Base-by-base conservation (phyloP, 2,113 vertebrate genomes). In the Pseudorasbora parva region DNA sequence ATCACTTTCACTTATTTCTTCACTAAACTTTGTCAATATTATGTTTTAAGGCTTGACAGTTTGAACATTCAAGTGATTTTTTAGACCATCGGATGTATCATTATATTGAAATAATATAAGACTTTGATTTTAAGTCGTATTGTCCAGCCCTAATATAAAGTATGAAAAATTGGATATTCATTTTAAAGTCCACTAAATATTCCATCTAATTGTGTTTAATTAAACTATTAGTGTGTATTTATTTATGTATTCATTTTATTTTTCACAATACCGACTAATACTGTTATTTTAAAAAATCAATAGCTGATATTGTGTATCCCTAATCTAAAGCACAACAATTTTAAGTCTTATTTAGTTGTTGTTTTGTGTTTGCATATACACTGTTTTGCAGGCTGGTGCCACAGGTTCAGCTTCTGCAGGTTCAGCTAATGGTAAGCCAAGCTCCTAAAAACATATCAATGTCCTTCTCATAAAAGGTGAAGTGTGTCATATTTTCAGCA, bases 331-430 rank as follows among this genome's bases (percentile, higher is more conserved):
- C 45, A 51, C 47, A 10, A 23, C 8, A 1, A 30, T 27, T 30
- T 74, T 2, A 27, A 4, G 23, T 9, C 2, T 68, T 56, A 51
- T 33, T 6, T 21, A 49, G 8, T 33, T 60, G 0, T 51, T 7
- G 19, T 1, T 25, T 19, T 54, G 10, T 56, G 8, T 75, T 81
- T 33, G n/a, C 37, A 62, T 43, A 59, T 59, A 41, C 19, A 45
- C 72, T 87, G 71, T 84, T 49, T 82, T 59, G 49, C 87, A 99
- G 97, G 86, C 92, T 72, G 93, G 94, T 30, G 91, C 93, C 86
- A 89, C 92, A 66, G n/a, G 56, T 21, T 59, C 75, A 21, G 7
- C 77, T 47, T 91, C 94, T 12, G 91, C 91, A 84, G 89, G 90
- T 87, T 84, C 89, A 60, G 86, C 91, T 68, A 88, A 93, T 71